Percentiles rank a stretch among this genome's conserved stretches.
Conservation (phyloP, 2,113 vertebrate genomes). For the Miniopterus natalensis region DNA sequence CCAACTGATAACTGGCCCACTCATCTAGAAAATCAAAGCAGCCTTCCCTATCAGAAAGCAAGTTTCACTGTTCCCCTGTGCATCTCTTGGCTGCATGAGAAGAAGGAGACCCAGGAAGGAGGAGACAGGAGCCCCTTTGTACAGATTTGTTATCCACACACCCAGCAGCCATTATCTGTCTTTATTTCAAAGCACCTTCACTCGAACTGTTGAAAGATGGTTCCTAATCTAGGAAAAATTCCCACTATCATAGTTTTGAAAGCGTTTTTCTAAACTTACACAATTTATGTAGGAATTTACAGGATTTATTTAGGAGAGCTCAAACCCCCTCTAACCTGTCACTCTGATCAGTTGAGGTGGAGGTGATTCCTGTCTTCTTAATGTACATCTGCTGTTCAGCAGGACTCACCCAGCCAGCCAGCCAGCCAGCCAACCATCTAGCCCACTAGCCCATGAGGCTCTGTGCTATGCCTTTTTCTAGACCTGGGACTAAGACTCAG, state of each 20-base stretch:
- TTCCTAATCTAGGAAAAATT: slow-evolving; percentile 70
- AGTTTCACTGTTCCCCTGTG: background rate
- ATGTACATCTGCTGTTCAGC: background rate
- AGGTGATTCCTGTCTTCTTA: background rate
- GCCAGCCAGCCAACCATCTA: background rate
- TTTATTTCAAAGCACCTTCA: slow-evolving; percentile 70
- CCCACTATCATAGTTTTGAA: slow-evolving; percentile 64
- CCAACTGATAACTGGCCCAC: background rate
- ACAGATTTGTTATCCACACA: slow-evolving; percentile 1
- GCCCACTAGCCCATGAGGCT: background rate
- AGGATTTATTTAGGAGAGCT: background rate
- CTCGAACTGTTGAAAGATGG: slow-evolving; percentile 65
- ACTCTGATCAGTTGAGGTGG: background rate
- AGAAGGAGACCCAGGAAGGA: slow-evolving; percentile 54
- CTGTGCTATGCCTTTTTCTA: background rate
- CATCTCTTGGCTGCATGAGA: background rate
- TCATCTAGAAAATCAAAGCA: slow-evolving; percentile 18
- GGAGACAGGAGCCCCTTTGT: background rate
- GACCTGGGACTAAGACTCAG: background rate
- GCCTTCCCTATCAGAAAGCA: slow-evolving; percentile 29
- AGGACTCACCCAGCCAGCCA: background rate
- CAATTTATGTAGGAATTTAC: slow-evolving; percentile 72
- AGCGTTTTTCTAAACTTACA: slow-evolving; percentile 69
- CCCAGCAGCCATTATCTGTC: slow-evolving; percentile 12
- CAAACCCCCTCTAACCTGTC: background rate